These are phyloP conservation scores for Uria aalge DNA, from an alignment of 2,113 vertebrate genomes.

Conservation along the genomic window DNA sequence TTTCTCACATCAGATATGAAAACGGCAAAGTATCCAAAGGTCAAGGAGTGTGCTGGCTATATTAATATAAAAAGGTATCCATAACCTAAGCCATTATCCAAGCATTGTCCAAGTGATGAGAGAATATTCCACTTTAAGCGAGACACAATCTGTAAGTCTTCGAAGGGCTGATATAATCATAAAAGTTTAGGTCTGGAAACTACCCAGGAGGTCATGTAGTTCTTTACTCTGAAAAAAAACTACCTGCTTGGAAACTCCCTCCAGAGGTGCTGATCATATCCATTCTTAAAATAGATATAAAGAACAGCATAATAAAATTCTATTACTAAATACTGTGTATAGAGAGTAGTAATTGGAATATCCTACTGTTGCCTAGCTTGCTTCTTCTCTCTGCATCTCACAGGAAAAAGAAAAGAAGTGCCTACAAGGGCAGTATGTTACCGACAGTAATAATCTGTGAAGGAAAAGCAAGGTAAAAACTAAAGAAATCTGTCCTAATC, in stretches of 20 bases:
- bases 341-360: not conserved
- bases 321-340: not conserved
- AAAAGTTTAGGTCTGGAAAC: not conserved
- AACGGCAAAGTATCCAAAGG: not conserved
- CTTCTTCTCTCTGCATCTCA: not conserved
- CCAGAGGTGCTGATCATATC: not conserved
- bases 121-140: not conserved
- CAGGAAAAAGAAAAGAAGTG: not conserved
- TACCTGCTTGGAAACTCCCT: not conserved
- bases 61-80: not conserved
- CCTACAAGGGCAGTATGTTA: not conserved
- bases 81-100: not conserved
- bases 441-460: not conserved
- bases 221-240: not conserved
- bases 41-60: not conserved
- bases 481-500: not conserved
- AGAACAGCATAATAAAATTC: not conserved
- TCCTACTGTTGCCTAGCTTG: not conserved
- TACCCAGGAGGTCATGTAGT: not conserved
- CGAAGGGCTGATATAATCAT: not conserved
- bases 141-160: not conserved
- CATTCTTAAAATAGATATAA: not conserved
- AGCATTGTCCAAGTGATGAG: not conserved
- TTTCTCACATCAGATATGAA: not conserved
- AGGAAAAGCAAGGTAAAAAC: not conserved